Percentiles rank a stretch among this genome's conserved stretches.
phyloP scores from a whole-genome alignment of 2,888 invertebrate species.

The Salpingus planirostris region DNA sequence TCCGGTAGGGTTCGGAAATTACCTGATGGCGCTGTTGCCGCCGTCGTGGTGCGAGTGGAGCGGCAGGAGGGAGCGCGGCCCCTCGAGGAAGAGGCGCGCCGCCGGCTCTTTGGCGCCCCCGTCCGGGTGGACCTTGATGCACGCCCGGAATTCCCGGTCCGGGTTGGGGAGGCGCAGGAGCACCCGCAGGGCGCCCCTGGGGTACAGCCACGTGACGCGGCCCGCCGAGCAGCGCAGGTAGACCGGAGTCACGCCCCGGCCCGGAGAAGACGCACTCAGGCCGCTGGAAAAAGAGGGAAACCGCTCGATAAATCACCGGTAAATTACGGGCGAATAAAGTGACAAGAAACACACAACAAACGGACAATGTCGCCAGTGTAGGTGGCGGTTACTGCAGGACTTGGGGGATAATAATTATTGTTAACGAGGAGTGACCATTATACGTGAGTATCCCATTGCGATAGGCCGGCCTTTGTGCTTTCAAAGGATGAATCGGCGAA shows the following conservation, averaged over 20 bases:
- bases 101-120: conserved; percentile 31
- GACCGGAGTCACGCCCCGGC: conserved; percentile 63
- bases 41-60: conserved; percentile 51
- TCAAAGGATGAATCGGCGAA: too few relatives aligned
- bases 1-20: conserved; percentile 9
- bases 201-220: conserved; percentile 65
- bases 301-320: too few relatives aligned
- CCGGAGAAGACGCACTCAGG: conserved; percentile 43
- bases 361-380: too few relatives aligned
- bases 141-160: conserved; percentile 59
- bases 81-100: conserved; percentile 57
- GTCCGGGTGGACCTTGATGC: conserved; percentile 50
- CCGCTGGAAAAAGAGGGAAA: conserved; percentile 44
- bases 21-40: conserved; percentile 38
- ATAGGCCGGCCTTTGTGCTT: too few relatives aligned
- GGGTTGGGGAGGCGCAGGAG: conserved; percentile 51
- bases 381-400: too few relatives aligned
- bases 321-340: too few relatives aligned
- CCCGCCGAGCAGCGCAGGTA: conserved; percentile 69
- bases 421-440: too few relatives aligned
- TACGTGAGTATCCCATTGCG: too few relatives aligned
- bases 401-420: too few relatives aligned
- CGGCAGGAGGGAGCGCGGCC: conserved; percentile 50
- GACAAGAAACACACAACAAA: too few relatives aligned
- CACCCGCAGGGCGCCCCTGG: conserved; percentile 62